These are phyloP conservation scores for Eulemur macaco DNA, from an alignment of 2,113 vertebrate species.

Conservation along the genomic window DNA sequence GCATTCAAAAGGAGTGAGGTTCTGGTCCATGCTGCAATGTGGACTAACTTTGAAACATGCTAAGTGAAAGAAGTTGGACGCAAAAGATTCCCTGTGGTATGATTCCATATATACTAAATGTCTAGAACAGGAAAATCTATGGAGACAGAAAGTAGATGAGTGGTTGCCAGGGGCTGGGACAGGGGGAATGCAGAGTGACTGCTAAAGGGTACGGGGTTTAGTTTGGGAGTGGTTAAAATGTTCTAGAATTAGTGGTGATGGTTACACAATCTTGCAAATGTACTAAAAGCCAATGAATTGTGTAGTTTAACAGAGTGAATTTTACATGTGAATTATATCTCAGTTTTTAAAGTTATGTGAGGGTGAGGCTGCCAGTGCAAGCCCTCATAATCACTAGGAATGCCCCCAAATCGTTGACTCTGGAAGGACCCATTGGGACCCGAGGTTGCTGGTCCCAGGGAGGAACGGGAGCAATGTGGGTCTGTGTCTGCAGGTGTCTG, in stretches of 20 bases:
- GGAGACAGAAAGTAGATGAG: too few species aligned
- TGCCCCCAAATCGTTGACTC: background rate
- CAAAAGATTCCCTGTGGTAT: accelerated
- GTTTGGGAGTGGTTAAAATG: background rate
- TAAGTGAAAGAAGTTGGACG: background rate
- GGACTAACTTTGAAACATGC: background rate
- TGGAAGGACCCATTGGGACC: background rate
- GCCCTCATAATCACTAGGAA: background rate
- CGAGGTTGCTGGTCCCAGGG: background rate
- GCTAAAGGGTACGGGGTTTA: accelerated
- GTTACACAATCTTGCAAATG: background rate
- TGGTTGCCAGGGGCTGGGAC: background rate
- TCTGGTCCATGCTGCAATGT: background rate
- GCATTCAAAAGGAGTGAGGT: background rate
- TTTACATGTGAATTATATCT: background rate
- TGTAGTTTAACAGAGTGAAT: background rate
- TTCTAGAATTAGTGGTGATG: background rate
- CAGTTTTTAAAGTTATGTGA: background rate
- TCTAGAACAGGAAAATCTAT: background rate
- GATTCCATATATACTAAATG: accelerated
- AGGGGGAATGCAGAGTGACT: background rate
- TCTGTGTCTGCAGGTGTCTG: too few species aligned
- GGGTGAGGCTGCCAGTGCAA: background rate
- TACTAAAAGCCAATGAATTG: background rate
- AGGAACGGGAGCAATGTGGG: accelerated